Conservation (phyloP, 2,888 invertebrate species). For the Atherix ibis region DNA sequence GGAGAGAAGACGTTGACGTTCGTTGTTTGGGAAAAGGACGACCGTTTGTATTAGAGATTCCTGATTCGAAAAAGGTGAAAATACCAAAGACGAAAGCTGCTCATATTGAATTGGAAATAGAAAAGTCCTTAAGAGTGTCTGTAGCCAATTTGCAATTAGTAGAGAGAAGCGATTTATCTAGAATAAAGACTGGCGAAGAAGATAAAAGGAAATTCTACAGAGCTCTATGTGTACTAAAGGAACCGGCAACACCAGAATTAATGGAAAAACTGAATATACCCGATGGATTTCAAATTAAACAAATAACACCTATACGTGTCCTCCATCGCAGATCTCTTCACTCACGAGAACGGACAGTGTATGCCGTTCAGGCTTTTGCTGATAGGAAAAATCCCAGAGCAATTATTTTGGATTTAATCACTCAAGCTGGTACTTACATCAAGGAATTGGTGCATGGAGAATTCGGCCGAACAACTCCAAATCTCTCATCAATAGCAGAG, state of each 20-base stretch:
- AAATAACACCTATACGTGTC: conserved; percentile 82
- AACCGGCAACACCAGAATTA: conserved; percentile 35
- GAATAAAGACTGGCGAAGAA: conserved; percentile 75
- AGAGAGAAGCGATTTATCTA: conserved; percentile 45
- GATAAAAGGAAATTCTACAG: conserved; percentile 75
- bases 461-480: conserved; percentile 74
- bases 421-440: conserved; percentile 89
- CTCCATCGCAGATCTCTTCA: conserved; percentile 69
- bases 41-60: conserved; percentile 81
- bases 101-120: conserved; percentile 41
- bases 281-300: conserved; percentile 42
- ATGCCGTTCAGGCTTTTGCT: conserved; percentile 42
- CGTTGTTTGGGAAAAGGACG: conserved; percentile 80
- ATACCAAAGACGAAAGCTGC: conserved; percentile 37
- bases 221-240: conserved; percentile 50
- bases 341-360: conserved; percentile 47
- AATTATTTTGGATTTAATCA: conserved; percentile 51
- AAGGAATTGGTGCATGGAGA: conserved; percentile 98
- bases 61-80: conserved; percentile 44
- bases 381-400: conserved; percentile 33
- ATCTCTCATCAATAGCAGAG: conserved; percentile 50
- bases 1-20: conserved; percentile 95
- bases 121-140: conserved; percentile 37
- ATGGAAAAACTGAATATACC: conserved; percentile 34
- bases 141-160: conserved; percentile 49